Base-by-base conservation (phyloP, 2,888 invertebrate species). In the Galerucella calmariensis region DNA sequence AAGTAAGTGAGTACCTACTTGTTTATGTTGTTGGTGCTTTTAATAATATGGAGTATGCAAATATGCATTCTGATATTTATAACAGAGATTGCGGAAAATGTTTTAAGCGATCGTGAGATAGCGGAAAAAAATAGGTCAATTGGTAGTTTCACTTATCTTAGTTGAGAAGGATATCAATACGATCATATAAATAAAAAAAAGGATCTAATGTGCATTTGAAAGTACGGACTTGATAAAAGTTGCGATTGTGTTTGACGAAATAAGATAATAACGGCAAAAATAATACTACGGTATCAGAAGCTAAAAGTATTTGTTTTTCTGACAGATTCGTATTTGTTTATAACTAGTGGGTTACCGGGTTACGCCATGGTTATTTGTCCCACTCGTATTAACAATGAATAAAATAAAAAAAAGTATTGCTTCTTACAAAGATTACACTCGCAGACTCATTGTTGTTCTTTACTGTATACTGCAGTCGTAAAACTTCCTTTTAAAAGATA, bases 401-500 rank as follows among this genome's bases (percentile, higher is more conserved):
- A 16, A n/a, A 44, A 44, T 14, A 10, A 8, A n/a, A 44, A 41
- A 62, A 63, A 27, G 16, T 44, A 6, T 16, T 44, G 41, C 44
- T 63, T 9, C 16, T 63, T 10, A 41, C 41, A 10, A 20, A 41
- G 44, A 63, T 63, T 63, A 63, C 16, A 63, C 44, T 44, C 16
- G n/a, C 63, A 44, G 35, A 63, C 63, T 44, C 11, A 24, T 14
- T n/a, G 63, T 63, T 63, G 44, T 44, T 41, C 44, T 63, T 63
- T 63, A 44, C 63, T 41, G 20, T 27, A 63, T 16, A 63, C 12
- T 63, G 48, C 65, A 24, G 41, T 41, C 51, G 53, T 67, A 67
- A 51, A 67, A 67, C 53, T 9, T 56, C 67, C 53, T 67, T 35
- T 56, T 53, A 67, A 53, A 51, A 67, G 61, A 61, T 61, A 61